Percentiles rank a stretch among this genome's conserved stretches.
These are phyloP conservation scores for Catharus ustulatus DNA, from an alignment of 2,797 vertebrate species.

Conservation along the genomic window DNA sequence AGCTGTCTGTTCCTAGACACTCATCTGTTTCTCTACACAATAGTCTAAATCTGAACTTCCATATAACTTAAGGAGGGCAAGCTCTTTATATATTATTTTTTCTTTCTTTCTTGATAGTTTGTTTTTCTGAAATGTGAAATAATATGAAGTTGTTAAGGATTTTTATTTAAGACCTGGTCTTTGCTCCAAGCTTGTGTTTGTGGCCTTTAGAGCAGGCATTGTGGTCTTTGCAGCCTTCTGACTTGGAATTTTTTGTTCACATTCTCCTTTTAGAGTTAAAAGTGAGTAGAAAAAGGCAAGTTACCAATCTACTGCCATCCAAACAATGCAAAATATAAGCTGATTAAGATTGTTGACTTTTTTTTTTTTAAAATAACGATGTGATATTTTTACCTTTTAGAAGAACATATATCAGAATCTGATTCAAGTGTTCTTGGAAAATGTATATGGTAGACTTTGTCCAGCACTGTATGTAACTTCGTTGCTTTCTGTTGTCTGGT, in stretches of 20 bases:
- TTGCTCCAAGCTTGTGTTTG: not conserved
- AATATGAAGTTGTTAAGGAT: not conserved
- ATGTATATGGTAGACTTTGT: conserved; percentile 68
- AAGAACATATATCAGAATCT: conserved; percentile 52
- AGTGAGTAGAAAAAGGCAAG: conserved; percentile 30
- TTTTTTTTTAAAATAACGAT: conserved; percentile 27
- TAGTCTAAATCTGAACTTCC: conserved; percentile 13
- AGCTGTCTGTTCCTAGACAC: not conserved
- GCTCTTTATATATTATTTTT: not conserved
- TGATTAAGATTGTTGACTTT: conserved; percentile 18
- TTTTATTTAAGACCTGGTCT: not conserved
- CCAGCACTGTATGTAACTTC: conserved; percentile 62
- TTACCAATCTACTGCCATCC: conserved; percentile 47
- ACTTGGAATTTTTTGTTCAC: not conserved
- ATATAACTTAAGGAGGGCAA: not conserved
- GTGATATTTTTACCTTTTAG: conserved; percentile 52
- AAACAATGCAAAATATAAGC: conserved; percentile 39
- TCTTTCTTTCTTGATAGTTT: not conserved
- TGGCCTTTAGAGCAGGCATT: not conserved
- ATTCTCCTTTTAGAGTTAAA: not conserved
- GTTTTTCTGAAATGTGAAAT: not conserved
- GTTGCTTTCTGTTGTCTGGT: conserved; percentile 64
- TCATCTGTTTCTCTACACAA: not conserved
- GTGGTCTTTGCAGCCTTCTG: not conserved
- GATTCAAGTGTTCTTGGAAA: conserved; percentile 46